phyloP scores from a whole-genome alignment of 2,113 vertebrate genomes.

The Sinocyclocheilus maitianheensis region DNA sequence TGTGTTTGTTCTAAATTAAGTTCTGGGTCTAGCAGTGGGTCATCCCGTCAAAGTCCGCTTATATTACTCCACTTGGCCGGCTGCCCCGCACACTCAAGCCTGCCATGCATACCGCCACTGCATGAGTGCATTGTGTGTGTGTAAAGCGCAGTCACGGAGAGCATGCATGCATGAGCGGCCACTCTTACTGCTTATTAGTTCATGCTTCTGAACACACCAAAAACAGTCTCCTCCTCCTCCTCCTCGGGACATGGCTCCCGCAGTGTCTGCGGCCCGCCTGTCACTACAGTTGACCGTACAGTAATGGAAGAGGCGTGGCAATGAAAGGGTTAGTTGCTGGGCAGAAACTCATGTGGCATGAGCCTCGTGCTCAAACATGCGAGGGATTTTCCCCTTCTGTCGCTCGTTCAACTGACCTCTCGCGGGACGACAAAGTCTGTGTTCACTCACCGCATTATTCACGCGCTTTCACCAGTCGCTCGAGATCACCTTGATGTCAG shows the following conservation, averaged over 20 bases:
- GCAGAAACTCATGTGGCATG: slow-evolving; percentile 62
- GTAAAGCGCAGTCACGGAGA: neutral
- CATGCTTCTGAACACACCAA: slow-evolving; percentile 70
- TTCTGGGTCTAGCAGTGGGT: neutral
- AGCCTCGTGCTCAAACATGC: neutral
- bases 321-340: slow-evolving; percentile 66
- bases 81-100: slow-evolving; percentile 10
- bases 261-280: slow-evolving; percentile 52
- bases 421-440: neutral
- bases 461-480: neutral
- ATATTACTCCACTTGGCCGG: slow-evolving; percentile 25
- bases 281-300: slow-evolving; percentile 64
- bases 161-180: slow-evolving; percentile 63
- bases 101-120: slow-evolving; percentile 10
- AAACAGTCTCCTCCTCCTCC: slow-evolving; percentile 62
- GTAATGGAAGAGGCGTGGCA: slow-evolving; percentile 47
- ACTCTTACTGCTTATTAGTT: slow-evolving; percentile 66
- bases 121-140: neutral
- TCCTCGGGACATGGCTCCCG: slow-evolving; percentile 37
- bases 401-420: slow-evolving; percentile 13
- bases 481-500: neutral
- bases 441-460: slow-evolving; percentile 24
- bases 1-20: slow-evolving; percentile 21
- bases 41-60: slow-evolving; percentile 38
- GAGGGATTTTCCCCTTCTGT: slow-evolving; percentile 29